A percentile compares a stretch with the other conserved stretches of the same genome.
Conservation (phyloP, 2,888 invertebrate genomes). For the Athalia rosae region DNA sequence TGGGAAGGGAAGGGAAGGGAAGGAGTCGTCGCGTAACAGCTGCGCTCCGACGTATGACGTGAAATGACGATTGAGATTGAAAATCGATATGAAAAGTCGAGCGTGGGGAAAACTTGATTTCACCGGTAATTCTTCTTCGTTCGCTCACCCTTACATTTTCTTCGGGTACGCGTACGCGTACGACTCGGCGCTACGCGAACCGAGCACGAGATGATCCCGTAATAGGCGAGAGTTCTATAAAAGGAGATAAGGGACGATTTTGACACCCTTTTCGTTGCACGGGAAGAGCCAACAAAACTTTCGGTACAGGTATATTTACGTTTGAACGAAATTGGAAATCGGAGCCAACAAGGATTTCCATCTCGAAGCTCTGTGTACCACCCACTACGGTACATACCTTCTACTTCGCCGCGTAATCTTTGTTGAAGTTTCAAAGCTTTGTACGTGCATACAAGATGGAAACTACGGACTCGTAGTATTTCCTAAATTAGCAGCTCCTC, state of each 20-base stretch:
- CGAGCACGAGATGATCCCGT: too few relatives aligned
- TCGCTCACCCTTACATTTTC: too few relatives aligned
- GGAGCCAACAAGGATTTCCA: constrained; percentile 22
- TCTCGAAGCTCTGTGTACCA: too few relatives aligned
- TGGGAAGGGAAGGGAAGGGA: too few relatives aligned
- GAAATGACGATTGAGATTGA: too few relatives aligned
- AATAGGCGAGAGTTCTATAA: constrained; percentile 19
- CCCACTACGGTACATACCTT: background rate
- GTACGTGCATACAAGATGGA: background rate
- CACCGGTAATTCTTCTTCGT: too few relatives aligned
- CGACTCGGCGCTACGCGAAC: too few relatives aligned
- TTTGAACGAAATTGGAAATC: constrained; percentile 26
- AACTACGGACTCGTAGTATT: background rate
- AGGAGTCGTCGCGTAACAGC: background rate
- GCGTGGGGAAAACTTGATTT: too few relatives aligned
- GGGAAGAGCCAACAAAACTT: constrained; percentile 12
- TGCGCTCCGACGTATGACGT: background rate
- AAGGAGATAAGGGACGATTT: constrained; percentile 15
- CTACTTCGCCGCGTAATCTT: background rate
- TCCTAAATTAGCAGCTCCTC: too few relatives aligned
- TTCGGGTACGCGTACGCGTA: too few relatives aligned
- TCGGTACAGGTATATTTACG: constrained; percentile 14
- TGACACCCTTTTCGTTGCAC: constrained; percentile 7
- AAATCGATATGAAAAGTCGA: too few relatives aligned
- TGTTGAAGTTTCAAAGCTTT: background rate